Percentiles rank a stretch among this genome's conserved stretches.
Conservation (phyloP, 35 echinoderm and acorn worm species). For the Stichopus chloronotus region DNA sequence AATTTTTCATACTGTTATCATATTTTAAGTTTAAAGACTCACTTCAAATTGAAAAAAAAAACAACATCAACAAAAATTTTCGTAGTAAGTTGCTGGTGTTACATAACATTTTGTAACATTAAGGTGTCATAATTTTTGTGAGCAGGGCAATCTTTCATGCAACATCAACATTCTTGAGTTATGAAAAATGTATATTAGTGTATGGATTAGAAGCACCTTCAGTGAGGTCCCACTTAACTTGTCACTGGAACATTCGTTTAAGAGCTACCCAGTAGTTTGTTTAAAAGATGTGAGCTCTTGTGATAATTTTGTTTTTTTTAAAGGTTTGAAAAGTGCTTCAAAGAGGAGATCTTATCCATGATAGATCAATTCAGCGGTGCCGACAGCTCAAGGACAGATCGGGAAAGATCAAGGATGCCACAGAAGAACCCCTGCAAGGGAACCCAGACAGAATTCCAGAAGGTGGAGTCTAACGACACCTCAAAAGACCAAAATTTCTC, state of each 20-base stretch:
- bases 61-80: no score
- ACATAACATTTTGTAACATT: no score
- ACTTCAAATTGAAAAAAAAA: no score
- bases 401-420: background rate
- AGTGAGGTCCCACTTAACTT: background rate
- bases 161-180: no score
- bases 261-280: background rate
- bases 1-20: no score
- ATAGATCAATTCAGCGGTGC: background rate
- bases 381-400: background rate
- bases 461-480: no score
- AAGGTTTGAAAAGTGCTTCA: constrained; percentile 36
- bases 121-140: no score
- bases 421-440: background rate
- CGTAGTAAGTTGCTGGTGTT: no score
- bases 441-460: background rate
- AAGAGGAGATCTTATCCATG: background rate
- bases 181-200: background rate
- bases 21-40: no score
- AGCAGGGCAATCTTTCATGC: no score
- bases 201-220: background rate
- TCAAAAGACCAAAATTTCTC: background rate
- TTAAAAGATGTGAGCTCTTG: background rate
- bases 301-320: background rate
- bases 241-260: background rate